Evolutionary conservation across 2,888 invertebrate species (phyloP).

Genomic region (Morpho achilles): DNA sequence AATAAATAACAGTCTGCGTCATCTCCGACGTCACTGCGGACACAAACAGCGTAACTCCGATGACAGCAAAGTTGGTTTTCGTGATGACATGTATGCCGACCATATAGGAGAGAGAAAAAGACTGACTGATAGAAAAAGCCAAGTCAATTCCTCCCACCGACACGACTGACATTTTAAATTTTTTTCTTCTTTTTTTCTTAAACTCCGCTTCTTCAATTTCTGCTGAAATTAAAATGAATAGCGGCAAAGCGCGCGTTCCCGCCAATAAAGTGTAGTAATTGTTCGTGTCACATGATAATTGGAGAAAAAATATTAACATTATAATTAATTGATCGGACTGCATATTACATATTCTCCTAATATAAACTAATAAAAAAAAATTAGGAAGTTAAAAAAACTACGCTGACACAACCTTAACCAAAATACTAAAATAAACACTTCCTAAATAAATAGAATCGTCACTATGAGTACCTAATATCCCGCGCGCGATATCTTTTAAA

Average conservation of each 20-base stretch:
- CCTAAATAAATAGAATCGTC: conserved; percentile 13
- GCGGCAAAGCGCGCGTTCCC: conserved; percentile 27
- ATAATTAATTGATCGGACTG: conserved; percentile 22
- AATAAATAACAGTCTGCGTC: conserved; percentile 68
- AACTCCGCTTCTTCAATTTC: conserved; percentile 34
- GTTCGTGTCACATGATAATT: conserved; percentile 50
- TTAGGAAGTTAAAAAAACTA: conserved; percentile 68
- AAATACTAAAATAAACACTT: conserved; percentile 15
- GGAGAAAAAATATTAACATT: conserved; percentile 35
- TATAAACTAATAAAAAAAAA: conserved; percentile 26
- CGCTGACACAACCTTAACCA: conserved; percentile 42
- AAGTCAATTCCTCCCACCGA: conserved; percentile 85
- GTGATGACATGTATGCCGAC: conserved; percentile 64
- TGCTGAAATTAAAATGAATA: conserved; percentile 43
- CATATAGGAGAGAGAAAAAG: conserved; percentile 90
- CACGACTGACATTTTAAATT: conserved; percentile 56
- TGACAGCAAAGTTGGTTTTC: conserved; percentile 15
- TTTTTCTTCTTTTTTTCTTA: conserved; percentile 40
- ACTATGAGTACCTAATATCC: conserved; percentile 13
- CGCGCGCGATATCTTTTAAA: conserved; percentile 28
- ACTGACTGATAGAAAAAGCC: conserved; percentile 83
- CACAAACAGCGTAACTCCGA: conserved; percentile 37
- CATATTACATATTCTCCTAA: conserved; percentile 39
- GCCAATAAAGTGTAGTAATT: conserved; percentile 27
- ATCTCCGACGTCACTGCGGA: conserved; percentile 74